A percentile compares a stretch with the other conserved stretches of the same genome.
Evolutionary conservation across 2,113 vertebrate genomes (phyloP).

Genomic region (Tupaia tana): DNA sequence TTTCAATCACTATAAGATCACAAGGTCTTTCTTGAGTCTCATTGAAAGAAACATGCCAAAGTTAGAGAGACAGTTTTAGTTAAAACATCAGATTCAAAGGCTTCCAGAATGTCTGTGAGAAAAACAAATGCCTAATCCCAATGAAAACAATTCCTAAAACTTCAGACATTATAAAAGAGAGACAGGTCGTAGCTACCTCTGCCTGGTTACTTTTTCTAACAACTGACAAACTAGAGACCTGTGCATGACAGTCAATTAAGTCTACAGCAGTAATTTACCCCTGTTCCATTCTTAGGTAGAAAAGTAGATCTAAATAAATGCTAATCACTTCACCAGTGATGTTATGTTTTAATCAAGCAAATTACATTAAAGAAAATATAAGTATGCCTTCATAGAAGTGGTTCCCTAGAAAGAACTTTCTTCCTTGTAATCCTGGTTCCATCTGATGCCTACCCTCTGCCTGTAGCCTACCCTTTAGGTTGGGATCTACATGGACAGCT

Average conservation of each 20-base stretch:
- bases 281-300: neutral
- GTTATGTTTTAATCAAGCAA: neutral
- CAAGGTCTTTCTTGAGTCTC: fast-evolving
- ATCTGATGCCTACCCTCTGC: neutral
- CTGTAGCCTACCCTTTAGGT: too few species aligned
- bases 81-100: neutral
- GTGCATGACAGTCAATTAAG: neutral
- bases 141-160: neutral
- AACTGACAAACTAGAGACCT: neutral
- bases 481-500: too few species aligned
- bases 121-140: neutral
- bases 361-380: neutral
- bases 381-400: neutral
- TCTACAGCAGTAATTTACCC: neutral
- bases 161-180: neutral
- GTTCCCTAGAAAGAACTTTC: neutral
- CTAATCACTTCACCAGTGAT: neutral
- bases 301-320: neutral
- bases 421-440: neutral
- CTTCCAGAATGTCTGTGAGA: neutral
- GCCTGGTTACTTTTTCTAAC: neutral
- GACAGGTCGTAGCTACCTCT: neutral
- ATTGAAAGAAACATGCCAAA: neutral
- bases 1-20: neutral
- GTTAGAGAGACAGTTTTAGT: neutral